Percentiles rank a stretch among this genome's conserved stretches.
Conservation (phyloP, 2,888 invertebrate genomes). For the Tanypteryx hageni region DNA sequence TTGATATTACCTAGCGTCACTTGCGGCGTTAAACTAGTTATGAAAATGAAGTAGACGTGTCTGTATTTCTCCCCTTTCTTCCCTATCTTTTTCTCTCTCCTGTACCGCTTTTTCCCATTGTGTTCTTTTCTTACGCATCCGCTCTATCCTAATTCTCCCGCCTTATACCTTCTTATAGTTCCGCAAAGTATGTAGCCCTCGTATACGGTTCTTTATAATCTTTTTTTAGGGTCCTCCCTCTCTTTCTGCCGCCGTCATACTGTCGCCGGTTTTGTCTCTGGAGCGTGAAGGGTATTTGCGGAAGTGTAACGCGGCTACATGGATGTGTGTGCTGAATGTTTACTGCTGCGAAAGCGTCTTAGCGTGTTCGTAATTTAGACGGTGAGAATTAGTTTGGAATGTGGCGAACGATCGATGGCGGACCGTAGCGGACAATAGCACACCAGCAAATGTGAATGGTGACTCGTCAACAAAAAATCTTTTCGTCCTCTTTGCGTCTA, state of each 20-base stretch:
- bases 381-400: no score
- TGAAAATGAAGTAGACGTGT: conserved; percentile 29
- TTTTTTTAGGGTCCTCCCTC: not conserved
- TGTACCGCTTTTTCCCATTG: not conserved
- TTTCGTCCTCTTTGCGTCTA: no score
- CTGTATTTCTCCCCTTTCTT: not conserved
- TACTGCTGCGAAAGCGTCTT: not conserved
- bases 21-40: conserved; percentile 28
- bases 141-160: not conserved
- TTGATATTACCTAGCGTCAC: not conserved
- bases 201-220: no score
- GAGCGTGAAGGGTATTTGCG: conserved; percentile 14
- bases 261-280: conserved; percentile 16
- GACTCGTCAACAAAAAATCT: no score
- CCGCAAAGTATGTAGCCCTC: not conserved
- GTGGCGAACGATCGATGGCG: not conserved
- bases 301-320: not conserved
- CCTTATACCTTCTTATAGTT: not conserved
- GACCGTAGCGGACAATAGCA: not conserved
- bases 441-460: no score
- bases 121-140: not conserved
- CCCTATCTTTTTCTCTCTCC: not conserved
- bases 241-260: not conserved
- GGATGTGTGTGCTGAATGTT: conserved; percentile 22
- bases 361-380: no score